Conservation (phyloP, 2,113 vertebrate genomes). For the Salvator merianae region DNA sequence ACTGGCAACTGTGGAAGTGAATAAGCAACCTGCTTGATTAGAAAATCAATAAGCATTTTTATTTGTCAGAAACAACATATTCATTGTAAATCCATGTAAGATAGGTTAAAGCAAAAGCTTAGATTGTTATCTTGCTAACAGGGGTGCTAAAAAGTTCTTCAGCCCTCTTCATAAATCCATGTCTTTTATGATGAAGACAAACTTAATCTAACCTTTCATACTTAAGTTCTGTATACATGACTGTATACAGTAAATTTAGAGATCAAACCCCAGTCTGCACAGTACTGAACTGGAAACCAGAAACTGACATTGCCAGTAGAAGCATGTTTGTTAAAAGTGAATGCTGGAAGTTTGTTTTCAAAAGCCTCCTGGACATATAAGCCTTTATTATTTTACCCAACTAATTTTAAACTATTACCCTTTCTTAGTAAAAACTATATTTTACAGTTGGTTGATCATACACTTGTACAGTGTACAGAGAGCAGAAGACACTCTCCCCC, state of each 20-base stretch:
- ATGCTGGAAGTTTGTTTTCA: not conserved
- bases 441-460: not conserved
- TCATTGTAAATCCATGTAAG: constrained; percentile 4
- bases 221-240: not conserved
- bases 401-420: not conserved
- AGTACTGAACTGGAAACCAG: not conserved
- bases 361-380: not conserved
- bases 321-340: not conserved
- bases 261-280: not conserved
- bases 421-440: no score
- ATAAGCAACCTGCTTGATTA: not conserved
- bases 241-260: not conserved
- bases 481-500: no score
- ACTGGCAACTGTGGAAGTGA: constrained; percentile 3
- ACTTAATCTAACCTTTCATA: not conserved
- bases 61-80: constrained; percentile 7
- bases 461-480: not conserved
- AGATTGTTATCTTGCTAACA: not conserved
- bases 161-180: not conserved
- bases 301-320: not conserved
- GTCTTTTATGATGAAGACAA: not conserved
- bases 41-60: constrained; percentile 2
- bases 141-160: not conserved
- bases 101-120: constrained; percentile 4
- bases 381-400: not conserved